Evolutionary conservation across 92 coral and sea anemone species (phyloP).

Genomic region (Parazoanthus darwini): DNA sequence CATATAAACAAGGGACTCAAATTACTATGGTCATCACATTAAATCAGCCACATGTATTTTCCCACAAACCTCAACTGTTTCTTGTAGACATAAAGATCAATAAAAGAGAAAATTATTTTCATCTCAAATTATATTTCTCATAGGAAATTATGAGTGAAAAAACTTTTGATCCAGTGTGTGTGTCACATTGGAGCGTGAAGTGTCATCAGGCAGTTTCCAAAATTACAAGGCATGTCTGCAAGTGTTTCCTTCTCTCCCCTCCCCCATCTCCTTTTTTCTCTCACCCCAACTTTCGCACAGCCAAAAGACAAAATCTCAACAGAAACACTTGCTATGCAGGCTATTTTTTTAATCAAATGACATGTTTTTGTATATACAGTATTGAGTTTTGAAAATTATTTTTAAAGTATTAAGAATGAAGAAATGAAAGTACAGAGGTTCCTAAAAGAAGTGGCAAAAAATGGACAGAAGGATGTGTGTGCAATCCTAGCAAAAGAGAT

Average conservation of each 20-base stretch:
- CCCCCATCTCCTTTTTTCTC: neutral
- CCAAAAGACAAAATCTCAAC: neutral
- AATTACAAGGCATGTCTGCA: no score
- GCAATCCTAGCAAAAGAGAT: neutral
- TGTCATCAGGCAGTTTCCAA: no score
- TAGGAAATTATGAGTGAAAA: no score
- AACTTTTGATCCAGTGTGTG: no score
- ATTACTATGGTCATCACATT: neutral
- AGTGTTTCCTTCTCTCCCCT: no score
- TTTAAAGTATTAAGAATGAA: neutral
- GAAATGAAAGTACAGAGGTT: neutral
- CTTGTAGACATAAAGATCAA: conserved; percentile 4
- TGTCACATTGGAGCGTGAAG: no score
- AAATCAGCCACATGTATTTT: neutral
- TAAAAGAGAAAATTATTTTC: neutral
- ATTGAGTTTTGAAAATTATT: neutral
- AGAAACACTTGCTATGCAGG: no score
- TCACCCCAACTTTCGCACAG: neutral
- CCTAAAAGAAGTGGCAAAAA: neutral
- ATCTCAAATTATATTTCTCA: neutral
- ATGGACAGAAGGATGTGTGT: conserved; percentile 7
- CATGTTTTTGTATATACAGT: no score
- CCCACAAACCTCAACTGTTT: neutral
- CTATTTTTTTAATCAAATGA: no score
- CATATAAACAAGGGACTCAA: neutral